A percentile compares a stretch with the other conserved stretches of the same genome.
Evolutionary conservation across 2,113 vertebrate species (phyloP).

Genomic region (Etheostoma cragini): DNA sequence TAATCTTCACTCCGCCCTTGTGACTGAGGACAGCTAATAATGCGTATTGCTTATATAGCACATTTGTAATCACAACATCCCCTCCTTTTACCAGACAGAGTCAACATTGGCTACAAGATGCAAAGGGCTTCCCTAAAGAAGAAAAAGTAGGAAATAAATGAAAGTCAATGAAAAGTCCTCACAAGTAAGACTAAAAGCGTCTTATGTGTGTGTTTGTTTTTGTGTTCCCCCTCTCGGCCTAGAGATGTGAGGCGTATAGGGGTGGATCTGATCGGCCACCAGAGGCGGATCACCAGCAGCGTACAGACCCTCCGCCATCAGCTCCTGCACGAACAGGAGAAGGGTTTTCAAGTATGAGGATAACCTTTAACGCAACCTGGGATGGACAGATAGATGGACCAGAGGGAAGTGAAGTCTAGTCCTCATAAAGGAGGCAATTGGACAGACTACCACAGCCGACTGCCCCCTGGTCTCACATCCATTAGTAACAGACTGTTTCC

Average conservation of each 20-base stretch:
- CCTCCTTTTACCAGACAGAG: neutral
- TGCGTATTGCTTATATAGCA: too few species aligned
- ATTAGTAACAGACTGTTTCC: slow-evolving; percentile 70
- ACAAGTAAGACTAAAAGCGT: slow-evolving; percentile 31
- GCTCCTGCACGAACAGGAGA: slow-evolving; percentile 96
- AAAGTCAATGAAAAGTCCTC: neutral
- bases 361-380: slow-evolving; percentile 57
- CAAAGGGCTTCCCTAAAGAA: neutral
- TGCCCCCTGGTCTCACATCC: slow-evolving; percentile 56
- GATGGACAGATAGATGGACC: slow-evolving; percentile 45
- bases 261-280: slow-evolving; percentile 95
- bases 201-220: slow-evolving; percentile 11
- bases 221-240: slow-evolving; percentile 71
- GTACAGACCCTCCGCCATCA: slow-evolving; percentile 95
- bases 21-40: too few species aligned
- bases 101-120: neutral
- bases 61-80: neutral
- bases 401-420: slow-evolving; percentile 70
- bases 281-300: slow-evolving; percentile 97
- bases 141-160: neutral
- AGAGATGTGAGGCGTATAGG: slow-evolving; percentile 96
- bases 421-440: slow-evolving; percentile 66
- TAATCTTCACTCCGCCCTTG: neutral
- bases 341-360: slow-evolving; percentile 97
- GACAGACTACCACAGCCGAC: slow-evolving; percentile 59